These are phyloP conservation scores for Grallaria varia DNA, from an alignment of 2,113 vertebrate genomes.

Conservation along the genomic window DNA sequence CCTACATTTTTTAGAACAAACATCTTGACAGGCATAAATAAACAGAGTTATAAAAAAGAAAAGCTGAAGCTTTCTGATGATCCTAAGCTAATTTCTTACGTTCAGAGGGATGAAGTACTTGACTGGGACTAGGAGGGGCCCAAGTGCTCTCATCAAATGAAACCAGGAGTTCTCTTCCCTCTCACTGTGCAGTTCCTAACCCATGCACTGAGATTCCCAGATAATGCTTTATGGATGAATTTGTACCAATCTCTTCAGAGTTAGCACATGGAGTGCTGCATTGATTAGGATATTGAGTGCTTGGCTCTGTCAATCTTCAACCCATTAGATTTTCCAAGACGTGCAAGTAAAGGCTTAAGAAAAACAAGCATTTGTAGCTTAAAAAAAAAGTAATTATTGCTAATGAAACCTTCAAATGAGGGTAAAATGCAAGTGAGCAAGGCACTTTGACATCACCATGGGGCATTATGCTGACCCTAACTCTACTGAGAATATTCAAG, in stretches of 20 bases:
- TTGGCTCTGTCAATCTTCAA: not conserved
- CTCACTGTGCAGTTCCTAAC: rapidly evolving
- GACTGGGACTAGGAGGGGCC: not conserved
- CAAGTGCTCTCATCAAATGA: not conserved
- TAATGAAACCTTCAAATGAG: not conserved
- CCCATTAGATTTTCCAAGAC: not conserved
- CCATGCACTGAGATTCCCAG: not conserved
- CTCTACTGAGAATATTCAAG: not conserved
- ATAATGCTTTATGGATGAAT: not conserved
- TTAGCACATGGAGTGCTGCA: not conserved
- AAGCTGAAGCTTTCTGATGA: not conserved
- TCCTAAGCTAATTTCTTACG: not conserved
- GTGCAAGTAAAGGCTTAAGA: not conserved
- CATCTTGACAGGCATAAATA: not conserved
- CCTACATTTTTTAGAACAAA: not conserved
- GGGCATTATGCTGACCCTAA: not conserved
- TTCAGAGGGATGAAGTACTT: not conserved
- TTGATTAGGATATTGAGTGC: not conserved
- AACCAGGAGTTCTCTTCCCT: not conserved
- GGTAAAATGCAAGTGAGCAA: not conserved
- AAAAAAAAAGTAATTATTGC: not conserved
- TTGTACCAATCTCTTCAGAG: not conserved
- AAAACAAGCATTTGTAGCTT: not conserved
- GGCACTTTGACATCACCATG: not conserved
- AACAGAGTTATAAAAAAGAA: not conserved